Conservation (phyloP, 2,113 vertebrate species). For the Zosterops japonicus region DNA sequence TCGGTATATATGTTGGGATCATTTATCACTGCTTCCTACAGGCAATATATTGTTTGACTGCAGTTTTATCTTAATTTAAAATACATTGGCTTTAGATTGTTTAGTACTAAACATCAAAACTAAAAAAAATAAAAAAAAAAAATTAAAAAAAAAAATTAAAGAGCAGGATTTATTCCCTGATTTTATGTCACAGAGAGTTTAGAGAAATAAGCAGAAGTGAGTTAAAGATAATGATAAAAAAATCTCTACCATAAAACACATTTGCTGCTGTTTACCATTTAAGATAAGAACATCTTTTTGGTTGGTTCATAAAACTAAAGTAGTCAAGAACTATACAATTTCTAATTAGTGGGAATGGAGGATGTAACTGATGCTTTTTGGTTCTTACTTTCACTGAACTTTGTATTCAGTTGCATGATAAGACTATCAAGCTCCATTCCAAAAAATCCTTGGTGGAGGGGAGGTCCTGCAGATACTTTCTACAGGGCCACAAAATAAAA, state of each 20-base stretch:
- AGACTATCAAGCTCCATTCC: neutral
- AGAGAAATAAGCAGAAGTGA: slow-evolving; percentile 5
- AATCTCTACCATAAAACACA: neutral
- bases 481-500: neutral
- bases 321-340: neutral
- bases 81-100: neutral
- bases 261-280: neutral
- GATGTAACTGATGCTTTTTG: neutral
- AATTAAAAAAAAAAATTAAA: neutral
- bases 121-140: neutral
- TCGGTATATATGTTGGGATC: neutral
- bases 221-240: neutral
- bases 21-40: neutral
- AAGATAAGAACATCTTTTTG: neutral
- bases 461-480: neutral
- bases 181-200: slow-evolving; percentile 15
- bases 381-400: neutral
- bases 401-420: neutral
- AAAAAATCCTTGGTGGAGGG: neutral
- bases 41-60: neutral
- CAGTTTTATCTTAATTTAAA: slow-evolving; percentile 43
- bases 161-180: neutral
- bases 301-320: neutral
- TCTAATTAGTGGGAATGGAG: neutral
- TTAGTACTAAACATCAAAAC: neutral